phyloP scores from a whole-genome alignment of 2,797 vertebrate genomes.

The Neosalanx taihuensis region DNA sequence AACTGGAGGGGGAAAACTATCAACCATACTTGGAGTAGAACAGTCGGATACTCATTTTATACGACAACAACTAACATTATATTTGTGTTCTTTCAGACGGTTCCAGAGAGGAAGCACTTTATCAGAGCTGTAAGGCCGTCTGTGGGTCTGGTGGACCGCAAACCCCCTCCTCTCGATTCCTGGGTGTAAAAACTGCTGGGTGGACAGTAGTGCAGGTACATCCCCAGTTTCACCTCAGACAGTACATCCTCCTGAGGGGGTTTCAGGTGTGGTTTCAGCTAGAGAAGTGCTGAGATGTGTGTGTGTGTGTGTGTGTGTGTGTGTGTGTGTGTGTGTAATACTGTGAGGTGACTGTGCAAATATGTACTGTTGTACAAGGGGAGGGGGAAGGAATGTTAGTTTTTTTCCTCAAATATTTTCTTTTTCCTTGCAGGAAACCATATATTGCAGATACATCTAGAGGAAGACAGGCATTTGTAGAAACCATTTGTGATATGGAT shows the following conservation, averaged over 20 bases:
- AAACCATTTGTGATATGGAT: conserved; percentile 40
- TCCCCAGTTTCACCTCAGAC: too few relatives aligned
- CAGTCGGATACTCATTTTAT: too few relatives aligned
- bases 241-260: conserved; percentile 13
- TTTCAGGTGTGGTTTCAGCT: not conserved
- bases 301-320: too few relatives aligned
- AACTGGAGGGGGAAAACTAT: too few relatives aligned
- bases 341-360: not conserved
- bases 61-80: conserved; percentile 25
- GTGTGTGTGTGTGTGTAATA: not conserved
- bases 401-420: conserved; percentile 7
- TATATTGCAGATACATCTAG: not conserved
- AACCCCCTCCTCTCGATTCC: conserved; percentile 97
- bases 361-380: not conserved
- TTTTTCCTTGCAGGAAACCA: conserved; percentile 56
- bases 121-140: conserved; percentile 93
- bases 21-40: too few relatives aligned
- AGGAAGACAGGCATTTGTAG: conserved; percentile 57
- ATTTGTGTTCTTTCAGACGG: conserved; percentile 81
- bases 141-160: conserved; percentile 95
- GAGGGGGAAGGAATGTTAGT: too few relatives aligned
- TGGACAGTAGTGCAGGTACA: conserved; percentile 8
- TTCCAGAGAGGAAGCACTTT: conserved; percentile 93
- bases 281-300: too few relatives aligned
- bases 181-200: conserved; percentile 84